Base-by-base conservation (phyloP, 30 jellyfish, hydroid and myxozoan species). In the Hydractinia echinata region DNA sequence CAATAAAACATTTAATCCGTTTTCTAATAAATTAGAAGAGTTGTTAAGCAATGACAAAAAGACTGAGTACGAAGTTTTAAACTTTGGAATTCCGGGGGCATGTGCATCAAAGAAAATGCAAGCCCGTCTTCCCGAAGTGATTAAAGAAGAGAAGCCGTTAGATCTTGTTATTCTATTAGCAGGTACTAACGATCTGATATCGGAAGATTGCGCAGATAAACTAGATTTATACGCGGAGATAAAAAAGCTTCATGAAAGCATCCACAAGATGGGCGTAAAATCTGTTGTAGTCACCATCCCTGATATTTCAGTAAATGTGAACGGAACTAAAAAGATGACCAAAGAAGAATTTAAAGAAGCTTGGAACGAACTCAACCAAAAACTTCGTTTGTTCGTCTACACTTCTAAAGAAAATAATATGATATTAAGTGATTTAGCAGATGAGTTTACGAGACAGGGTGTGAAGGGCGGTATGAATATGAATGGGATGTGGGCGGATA, bases 171-270 rank as follows among this genome's bases (percentile, higher is more conserved):
- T 91, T 13, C 86, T 91, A 21, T 77, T 91, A 6, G 97, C 94
- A 7, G 97, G 97, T 4, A 91, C 97, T 51, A 91, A 91, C 74
- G 97, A 91, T 58, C 76, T 91, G 18, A 79, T 84, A 19, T 30
- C 19, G 11, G 66, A 77, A n/a, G 48, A 68, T n/a, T 52, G 71
- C 48, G 88, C 86, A 4, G 79, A 86, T 60, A 51, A 64, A 4
- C 54, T 54, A 19, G 81, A 80, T 19, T 80, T 91, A 50, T 82
- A 66, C 39, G 82, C 77, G 58, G 77, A 79, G 8, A 86, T 91
- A n/a, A 83, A 69, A 19, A 56, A 51, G 6, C 89, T 91, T 72
- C 97, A 91, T 61, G 83, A 86, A 61, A 13, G 72, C 9, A 91
- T 84, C 4, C 96, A 85, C 69, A 76, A 58, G 6, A 19, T 15